These are phyloP conservation scores for Latrodectus geometricus DNA, from an alignment of 1,140 invertebrate species.

Conservation along the genomic window DNA sequence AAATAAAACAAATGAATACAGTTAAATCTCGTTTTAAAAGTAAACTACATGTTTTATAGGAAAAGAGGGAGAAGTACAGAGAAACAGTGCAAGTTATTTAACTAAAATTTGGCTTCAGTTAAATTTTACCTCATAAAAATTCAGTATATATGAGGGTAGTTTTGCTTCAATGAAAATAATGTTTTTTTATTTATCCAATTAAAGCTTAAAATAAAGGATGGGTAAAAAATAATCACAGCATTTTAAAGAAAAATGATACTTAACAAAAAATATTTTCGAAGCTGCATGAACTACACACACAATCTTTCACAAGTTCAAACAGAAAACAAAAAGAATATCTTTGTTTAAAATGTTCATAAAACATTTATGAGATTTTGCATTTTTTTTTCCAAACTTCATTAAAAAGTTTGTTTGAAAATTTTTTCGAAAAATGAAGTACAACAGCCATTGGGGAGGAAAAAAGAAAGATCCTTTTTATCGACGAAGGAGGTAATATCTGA, in stretches of 20 bases:
- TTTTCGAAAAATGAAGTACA: constrained; percentile 43
- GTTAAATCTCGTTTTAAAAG: constrained; percentile 18
- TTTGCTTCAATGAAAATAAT: constrained; percentile 15
- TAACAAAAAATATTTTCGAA: constrained; percentile 8
- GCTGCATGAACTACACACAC: constrained; percentile 46
- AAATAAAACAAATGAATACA: constrained; percentile 25
- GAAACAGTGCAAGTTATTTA: neutral
- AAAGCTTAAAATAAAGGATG: neutral
- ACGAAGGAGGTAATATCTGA: neutral
- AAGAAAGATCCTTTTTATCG: constrained; percentile 11
- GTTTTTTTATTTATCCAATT: neutral
- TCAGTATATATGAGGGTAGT: constrained; percentile 33
- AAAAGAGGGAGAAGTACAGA: neutral
- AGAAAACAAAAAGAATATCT: constrained; percentile 34
- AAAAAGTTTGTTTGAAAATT: constrained; percentile 6
- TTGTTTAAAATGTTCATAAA: constrained; percentile 5
- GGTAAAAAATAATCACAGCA: constrained; percentile 38
- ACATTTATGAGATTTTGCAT: neutral
- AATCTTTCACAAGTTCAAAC: constrained; percentile 19
- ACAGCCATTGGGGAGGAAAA: constrained; percentile 29
- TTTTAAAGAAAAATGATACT: constrained; percentile 19
- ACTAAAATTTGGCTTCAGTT: neutral
- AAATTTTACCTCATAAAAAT: constrained; percentile 33
- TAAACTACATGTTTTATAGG: neutral
- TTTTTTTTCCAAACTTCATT: constrained; percentile 5